Conservation (phyloP, 1,140 invertebrate species). For the Pseudomyrmex gracilis region DNA sequence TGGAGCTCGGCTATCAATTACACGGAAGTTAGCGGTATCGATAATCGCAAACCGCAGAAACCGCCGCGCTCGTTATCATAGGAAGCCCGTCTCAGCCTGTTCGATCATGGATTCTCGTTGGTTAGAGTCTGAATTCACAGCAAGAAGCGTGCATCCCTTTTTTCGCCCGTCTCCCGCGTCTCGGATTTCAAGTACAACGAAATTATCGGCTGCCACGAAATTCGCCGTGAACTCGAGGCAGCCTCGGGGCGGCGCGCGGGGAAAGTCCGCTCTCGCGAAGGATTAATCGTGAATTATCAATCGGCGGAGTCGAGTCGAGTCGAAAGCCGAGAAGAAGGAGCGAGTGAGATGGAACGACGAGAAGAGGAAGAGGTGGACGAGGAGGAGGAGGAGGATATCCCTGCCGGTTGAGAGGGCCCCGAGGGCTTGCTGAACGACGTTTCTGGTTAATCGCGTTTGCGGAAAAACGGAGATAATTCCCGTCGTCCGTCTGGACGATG, state of each 20-base stretch:
- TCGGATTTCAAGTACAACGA: constrained; percentile 59
- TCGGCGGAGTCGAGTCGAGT: constrained; percentile 70
- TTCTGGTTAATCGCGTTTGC: constrained; percentile 83
- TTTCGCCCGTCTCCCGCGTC: constrained; percentile 10
- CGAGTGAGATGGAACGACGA: constrained; percentile 45
- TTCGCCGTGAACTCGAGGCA: constrained; percentile 60
- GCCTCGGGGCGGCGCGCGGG: constrained; percentile 23
- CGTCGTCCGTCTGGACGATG: constrained; percentile 77
- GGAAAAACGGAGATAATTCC: constrained; percentile 83
- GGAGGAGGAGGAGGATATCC: constrained; percentile 48
- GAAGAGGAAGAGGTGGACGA: constrained; percentile 20
- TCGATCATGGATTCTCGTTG: constrained; percentile 42
- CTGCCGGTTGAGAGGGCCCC: constrained; percentile 59
- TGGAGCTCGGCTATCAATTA: constrained; percentile 53
- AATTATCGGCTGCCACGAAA: constrained; percentile 64
- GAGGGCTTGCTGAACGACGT: constrained; percentile 75
- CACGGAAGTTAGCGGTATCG: constrained; percentile 48
- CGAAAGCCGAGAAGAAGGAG: constrained; percentile 70
- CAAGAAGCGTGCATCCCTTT: constrained; percentile 31
- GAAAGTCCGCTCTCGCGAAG: constrained; percentile 56
- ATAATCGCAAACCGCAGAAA: constrained; percentile 51
- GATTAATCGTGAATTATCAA: constrained; percentile 77
- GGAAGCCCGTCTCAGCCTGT: constrained; percentile 17
- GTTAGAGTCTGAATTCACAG: constrained; percentile 27
- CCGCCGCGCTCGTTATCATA: constrained; percentile 47